These are phyloP conservation scores for Cephalopachus bancanus DNA, from an alignment of 2,797 vertebrate genomes.

Conservation along the genomic window DNA sequence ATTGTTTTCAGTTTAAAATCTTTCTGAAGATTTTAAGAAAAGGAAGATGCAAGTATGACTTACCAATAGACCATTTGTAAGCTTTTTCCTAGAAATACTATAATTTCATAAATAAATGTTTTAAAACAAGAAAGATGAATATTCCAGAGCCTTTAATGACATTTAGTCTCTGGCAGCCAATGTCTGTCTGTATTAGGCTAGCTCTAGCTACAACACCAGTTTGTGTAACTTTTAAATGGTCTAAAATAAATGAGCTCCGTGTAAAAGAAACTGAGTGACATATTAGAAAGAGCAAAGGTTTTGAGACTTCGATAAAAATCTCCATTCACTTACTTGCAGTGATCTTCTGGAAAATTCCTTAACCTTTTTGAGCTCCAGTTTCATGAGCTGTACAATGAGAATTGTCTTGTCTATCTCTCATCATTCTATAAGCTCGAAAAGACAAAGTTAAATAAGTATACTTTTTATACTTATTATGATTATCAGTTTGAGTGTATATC, in stretches of 20 bases:
- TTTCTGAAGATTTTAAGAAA: slow-evolving; percentile 10
- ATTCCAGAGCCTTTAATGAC: neutral
- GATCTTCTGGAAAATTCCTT: neutral
- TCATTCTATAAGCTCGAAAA: neutral
- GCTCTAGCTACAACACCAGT: neutral
- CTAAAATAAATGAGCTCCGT: neutral
- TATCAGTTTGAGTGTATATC: neutral
- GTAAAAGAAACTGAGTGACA: neutral
- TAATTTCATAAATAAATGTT: slow-evolving; percentile 22
- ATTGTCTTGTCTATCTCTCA: neutral
- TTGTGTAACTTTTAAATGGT: neutral
- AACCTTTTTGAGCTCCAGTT: slow-evolving; percentile 3
- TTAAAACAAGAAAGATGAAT: slow-evolving; percentile 16
- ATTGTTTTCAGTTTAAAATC: neutral
- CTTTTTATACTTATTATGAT: neutral
- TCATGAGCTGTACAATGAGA: neutral
- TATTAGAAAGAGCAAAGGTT: slow-evolving; percentile 15
- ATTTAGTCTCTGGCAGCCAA: neutral
- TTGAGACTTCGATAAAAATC: slow-evolving; percentile 23
- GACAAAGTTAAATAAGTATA: neutral
- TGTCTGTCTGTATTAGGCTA: neutral
- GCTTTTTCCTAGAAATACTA: slow-evolving; percentile 4
- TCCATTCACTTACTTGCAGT: neutral
- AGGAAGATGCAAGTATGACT: neutral
- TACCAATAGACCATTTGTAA: neutral